Base-by-base conservation (phyloP, 2,888 invertebrate species). In the Lamellibrachia columna region DNA sequence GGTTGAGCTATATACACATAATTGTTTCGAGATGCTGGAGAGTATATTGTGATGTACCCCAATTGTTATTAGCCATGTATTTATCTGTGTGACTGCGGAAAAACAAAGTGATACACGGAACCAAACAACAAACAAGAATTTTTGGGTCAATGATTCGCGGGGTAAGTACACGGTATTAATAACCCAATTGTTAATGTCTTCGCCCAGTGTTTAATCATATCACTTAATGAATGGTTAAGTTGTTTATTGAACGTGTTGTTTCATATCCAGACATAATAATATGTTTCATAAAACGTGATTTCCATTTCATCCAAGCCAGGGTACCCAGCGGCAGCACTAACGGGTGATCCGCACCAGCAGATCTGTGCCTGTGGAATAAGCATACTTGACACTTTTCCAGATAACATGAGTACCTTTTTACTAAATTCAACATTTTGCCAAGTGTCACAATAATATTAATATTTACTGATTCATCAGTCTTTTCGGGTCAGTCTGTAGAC, bases 31-130 rank as follows among this genome's bases (percentile, higher is more conserved):
- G 75, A 75, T 75, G 75, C 75, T 22, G 75, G 75, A 75, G 75
- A 22, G n/a, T 75, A n/a, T 75, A 75, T 22, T 75, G 22, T 75
- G 22, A 75, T 75, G 15, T 22, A 11, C 75, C 75, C 75, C 22
- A 75, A 75, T 75, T 75, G 75, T 75, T 75, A 75, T 75, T 75
- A 75, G 75, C 75, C 75, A 75, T 75, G 75, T 75, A 75, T 75
- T 75, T 75, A 75, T 22, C 75, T 75, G 75, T 75, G 75, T 75
- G 75, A 75, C 75, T 75, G 75, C 75, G 75, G 22, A 75, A 75
- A 75, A 75, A 75, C 75, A 75, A 75, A 75, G 75, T 75, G 75
- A 75, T 22, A 75, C 75, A 75, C 75, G 75, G 75, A 75, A 75
- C 22, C 75, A 75, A 75, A 58, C 58, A 75, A 58, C 58, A 58